phyloP scores from a whole-genome alignment of 2,113 vertebrate species.

The Vireo altiloquus region DNA sequence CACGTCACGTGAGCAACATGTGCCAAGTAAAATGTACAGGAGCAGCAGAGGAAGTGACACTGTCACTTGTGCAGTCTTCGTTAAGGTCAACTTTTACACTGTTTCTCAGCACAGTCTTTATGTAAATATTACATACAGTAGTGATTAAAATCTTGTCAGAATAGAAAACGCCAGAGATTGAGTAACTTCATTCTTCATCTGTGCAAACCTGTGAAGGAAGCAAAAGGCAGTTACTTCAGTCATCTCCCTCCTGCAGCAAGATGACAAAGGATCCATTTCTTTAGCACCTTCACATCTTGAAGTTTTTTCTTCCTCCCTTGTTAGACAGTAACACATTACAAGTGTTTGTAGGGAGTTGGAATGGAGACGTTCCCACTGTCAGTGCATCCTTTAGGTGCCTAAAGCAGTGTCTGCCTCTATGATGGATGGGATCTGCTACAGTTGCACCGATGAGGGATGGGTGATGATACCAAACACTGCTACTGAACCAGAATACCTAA shows the following conservation, averaged over 20 bases:
- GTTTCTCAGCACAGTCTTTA: slow-evolving; percentile 68
- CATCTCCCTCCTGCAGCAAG: not conserved
- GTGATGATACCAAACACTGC: not conserved
- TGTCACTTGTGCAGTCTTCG: slow-evolving; percentile 74
- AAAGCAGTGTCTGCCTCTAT: not conserved
- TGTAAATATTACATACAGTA: slow-evolving; percentile 90
- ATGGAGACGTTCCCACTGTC: not conserved
- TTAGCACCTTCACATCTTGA: not conserved
- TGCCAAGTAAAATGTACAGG: slow-evolving; percentile 73
- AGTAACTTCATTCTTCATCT: slow-evolving; percentile 89
- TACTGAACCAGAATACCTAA: not conserved
- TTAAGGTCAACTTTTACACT: slow-evolving; percentile 26
- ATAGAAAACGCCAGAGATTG: slow-evolving; percentile 42
- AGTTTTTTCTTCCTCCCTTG: not conserved
- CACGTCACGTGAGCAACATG: slow-evolving; percentile 79
- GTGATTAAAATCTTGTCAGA: slow-evolving; percentile 74
- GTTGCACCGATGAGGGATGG: not conserved
- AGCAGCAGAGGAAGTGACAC: slow-evolving; percentile 84
- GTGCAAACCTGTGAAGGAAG: slow-evolving; percentile 87
- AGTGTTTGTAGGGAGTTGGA: not conserved
- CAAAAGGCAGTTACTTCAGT: not conserved
- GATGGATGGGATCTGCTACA: not conserved
- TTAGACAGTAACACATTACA: not conserved
- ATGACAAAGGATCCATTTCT: not conserved
- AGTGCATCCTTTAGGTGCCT: accelerated